Conservation (phyloP, 2,113 vertebrate genomes). For the Genyomyrus donnyi region DNA sequence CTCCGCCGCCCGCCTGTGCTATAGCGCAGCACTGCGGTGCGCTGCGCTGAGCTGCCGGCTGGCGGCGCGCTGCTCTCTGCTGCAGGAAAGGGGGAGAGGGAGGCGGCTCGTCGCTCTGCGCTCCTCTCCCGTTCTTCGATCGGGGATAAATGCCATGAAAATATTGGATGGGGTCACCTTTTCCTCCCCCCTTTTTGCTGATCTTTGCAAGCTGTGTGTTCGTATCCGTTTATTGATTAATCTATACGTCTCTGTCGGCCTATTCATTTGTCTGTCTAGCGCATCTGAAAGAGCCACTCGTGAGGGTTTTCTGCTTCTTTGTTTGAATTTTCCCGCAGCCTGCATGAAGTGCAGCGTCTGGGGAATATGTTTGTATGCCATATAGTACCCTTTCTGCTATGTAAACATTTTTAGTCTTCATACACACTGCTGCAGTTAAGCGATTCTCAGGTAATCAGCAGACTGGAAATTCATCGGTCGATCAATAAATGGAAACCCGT, state of each 20-base stretch:
- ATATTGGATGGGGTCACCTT: constrained; percentile 31
- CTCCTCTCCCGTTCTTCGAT: constrained; percentile 25
- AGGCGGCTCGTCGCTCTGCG: constrained; percentile 27
- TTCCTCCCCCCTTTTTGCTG: constrained; percentile 34
- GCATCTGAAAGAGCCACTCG: neutral
- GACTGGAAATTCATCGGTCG: neutral
- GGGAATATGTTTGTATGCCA: neutral
- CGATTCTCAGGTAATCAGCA: neutral
- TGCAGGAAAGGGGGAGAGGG: constrained; percentile 48
- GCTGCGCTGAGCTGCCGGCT: constrained; percentile 50
- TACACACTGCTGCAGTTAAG: neutral
- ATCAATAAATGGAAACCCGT: neutral
- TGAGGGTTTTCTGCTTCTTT: constrained; percentile 28
- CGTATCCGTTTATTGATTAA: constrained; percentile 40
- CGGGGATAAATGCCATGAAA: constrained; percentile 19
- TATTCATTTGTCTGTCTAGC: constrained; percentile 41
- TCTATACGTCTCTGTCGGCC: constrained; percentile 33
- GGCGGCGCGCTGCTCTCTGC: constrained; percentile 58
- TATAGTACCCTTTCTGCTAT: constrained; percentile 1
- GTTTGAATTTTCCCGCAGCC: constrained; percentile 5
- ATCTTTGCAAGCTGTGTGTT: constrained; percentile 29
- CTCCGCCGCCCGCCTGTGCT: constrained; percentile 48
- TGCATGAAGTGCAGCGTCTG: neutral
- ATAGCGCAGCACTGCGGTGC: constrained; percentile 68
- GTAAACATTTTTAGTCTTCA: neutral